Conservation (phyloP, 2,888 invertebrate genomes). For the Atrina japonica region DNA sequence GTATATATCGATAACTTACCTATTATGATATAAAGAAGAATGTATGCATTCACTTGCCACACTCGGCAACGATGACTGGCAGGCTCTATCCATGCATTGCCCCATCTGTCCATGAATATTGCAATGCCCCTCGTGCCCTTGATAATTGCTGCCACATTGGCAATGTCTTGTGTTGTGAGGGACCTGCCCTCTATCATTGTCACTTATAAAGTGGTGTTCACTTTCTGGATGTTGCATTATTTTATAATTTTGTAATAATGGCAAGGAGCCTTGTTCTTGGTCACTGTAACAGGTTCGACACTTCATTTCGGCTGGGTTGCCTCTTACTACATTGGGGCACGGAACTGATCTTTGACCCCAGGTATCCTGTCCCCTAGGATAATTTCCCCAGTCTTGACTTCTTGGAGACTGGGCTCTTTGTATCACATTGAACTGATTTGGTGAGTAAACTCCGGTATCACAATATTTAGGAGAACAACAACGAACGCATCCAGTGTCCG, state of each 20-base stretch:
- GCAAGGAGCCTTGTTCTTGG: slow-evolving; percentile 44
- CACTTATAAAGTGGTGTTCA: slow-evolving; percentile 50
- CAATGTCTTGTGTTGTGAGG: slow-evolving; percentile 18
- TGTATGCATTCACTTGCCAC: slow-evolving; percentile 64
- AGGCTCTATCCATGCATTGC: slow-evolving; percentile 81
- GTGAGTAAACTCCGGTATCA: slow-evolving; percentile 62
- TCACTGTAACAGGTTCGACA: slow-evolving; percentile 45
- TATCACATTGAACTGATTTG: slow-evolving; percentile 60
- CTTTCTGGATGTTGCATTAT: slow-evolving; percentile 48
- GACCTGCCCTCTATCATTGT: slow-evolving; percentile 45
- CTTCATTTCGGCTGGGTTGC: slow-evolving; percentile 49
- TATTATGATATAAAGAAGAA: slow-evolving; percentile 30
- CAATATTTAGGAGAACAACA: slow-evolving; percentile 63
- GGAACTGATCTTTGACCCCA: slow-evolving; percentile 42
- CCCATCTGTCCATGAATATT: slow-evolving; percentile 58
- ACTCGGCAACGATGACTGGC: slow-evolving; percentile 82
- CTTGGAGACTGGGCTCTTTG: slow-evolving; percentile 57
- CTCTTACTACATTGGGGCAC: slow-evolving; percentile 47
- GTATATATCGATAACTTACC: slow-evolving; percentile 34
- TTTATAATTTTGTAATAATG: slow-evolving; percentile 55
- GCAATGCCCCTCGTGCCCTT: slow-evolving; percentile 54
- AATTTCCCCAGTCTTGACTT: slow-evolving; percentile 27
- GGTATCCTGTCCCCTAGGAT: slow-evolving; percentile 32
- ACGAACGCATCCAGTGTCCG: slow-evolving; percentile 68
- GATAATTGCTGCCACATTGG: slow-evolving; percentile 15